Conservation (phyloP, 2,888 invertebrate genomes). For the Galerucella nymphaeae region DNA sequence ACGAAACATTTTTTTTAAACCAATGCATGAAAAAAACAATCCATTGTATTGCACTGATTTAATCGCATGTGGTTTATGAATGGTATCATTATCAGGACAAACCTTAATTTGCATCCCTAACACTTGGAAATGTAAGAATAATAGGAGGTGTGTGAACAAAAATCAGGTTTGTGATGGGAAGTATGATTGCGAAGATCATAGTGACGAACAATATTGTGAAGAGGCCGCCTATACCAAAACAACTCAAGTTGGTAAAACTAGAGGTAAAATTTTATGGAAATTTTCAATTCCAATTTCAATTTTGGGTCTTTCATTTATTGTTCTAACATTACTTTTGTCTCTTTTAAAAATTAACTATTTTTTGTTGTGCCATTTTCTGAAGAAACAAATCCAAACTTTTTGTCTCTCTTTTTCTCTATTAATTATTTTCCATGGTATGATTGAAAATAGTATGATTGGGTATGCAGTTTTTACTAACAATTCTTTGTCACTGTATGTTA, state of each 20-base stretch:
- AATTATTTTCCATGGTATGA: background rate
- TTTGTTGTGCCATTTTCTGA: too few species aligned
- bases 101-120: slow-evolving; percentile 64
- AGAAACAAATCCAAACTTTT: too few species aligned
- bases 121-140: slow-evolving; percentile 69
- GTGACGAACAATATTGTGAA: slow-evolving; percentile 64
- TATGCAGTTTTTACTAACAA: background rate
- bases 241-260: slow-evolving; percentile 31
- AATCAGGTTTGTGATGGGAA: slow-evolving; percentile 68
- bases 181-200: slow-evolving; percentile 69
- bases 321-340: too few species aligned
- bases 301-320: too few species aligned
- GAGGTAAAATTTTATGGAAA: slow-evolving; percentile 17
- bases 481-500: background rate
- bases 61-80: slow-evolving; percentile 29
- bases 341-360: too few species aligned
- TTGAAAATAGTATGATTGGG: background rate
- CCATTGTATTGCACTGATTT: background rate
- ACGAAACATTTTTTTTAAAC: background rate
- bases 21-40: background rate
- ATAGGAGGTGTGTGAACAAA: slow-evolving; percentile 66
- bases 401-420: too few species aligned
- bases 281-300: too few species aligned
- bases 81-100: slow-evolving; percentile 29
- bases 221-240: slow-evolving; percentile 47